Evolutionary conservation across 2,797 vertebrate genomes (phyloP).

Genomic region (Silurus lanzhouensis): DNA sequence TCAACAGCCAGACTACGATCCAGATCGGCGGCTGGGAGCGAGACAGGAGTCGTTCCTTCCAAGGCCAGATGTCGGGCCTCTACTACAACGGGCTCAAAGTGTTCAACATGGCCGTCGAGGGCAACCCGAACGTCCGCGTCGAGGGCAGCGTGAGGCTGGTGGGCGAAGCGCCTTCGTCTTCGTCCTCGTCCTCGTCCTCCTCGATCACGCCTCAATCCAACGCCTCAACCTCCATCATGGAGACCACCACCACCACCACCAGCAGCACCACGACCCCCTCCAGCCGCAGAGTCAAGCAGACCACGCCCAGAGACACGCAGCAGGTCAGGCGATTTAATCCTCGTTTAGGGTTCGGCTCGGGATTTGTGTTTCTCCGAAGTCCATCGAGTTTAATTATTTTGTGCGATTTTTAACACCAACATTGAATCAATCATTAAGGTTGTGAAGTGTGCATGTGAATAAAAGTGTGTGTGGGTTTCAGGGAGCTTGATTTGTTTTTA

Average conservation of each 20-base stretch:
- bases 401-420: background rate
- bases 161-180: slow-evolving; percentile 89
- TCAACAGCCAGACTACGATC: slow-evolving; percentile 99
- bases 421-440: background rate
- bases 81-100: slow-evolving; percentile 99
- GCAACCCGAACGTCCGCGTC: slow-evolving; percentile 92
- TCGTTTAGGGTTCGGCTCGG: too few relatives aligned
- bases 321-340: slow-evolving; percentile 73
- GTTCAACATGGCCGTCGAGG: slow-evolving; percentile 98
- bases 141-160: slow-evolving; percentile 96
- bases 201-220: slow-evolving; percentile 96
- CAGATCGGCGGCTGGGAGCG: slow-evolving; percentile 97
- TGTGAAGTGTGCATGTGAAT: background rate
- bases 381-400: too few relatives aligned
- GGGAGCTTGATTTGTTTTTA: background rate
- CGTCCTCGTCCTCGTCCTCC: slow-evolving; percentile 71
- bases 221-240: slow-evolving; percentile 95
- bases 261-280: slow-evolving; percentile 84
- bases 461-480: background rate
- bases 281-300: slow-evolving; percentile 86
- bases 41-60: slow-evolving; percentile 92
- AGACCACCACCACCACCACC: slow-evolving; percentile 85
- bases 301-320: slow-evolving; percentile 89
- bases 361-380: too few relatives aligned
- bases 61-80: slow-evolving; percentile 98